Evolutionary conservation across 2,888 invertebrate genomes (phyloP), one percentile per base, ranked within the genome.

Genomic region (Cactoblastis cactorum): DNA sequence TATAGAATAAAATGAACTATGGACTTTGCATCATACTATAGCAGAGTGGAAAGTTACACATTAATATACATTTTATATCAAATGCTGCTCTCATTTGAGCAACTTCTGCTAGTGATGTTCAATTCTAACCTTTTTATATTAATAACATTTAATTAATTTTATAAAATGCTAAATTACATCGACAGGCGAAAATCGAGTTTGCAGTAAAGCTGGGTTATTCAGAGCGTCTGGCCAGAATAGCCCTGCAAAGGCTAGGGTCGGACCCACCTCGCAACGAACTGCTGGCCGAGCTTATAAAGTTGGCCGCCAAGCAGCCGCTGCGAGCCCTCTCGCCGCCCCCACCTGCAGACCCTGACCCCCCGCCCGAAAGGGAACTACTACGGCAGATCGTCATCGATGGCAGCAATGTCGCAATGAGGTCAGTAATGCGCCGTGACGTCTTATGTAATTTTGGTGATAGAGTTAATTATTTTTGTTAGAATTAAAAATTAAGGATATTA

Each of bases 371-470:
- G 1, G 84, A 83, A 12, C 77, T 81, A 32, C 81, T 94, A 11
- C 84, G 97, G 53, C 94, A 95, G 51, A 94, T 98, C 57, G 97
- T 98, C 58, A 95, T 98, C 55, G 98, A 98, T 79, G 98, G 98
- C 66, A 97, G 97, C 80, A 98, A 98, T 79, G 96, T 98, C 15
- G 98, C 98, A 33, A 96, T 97, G 95, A 95, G 94, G 95, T 95
- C 76, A 5, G 33, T 28, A n/a, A n/a, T 46, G n/a, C 15, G 12
- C 32, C 35, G 35, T 35, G 18, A 34, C 18, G 17, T 2, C 3
- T 47, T 37, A 37, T 47, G 74, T 71, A 41, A 24, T 18, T 41
- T 6, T 37, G 41, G 5, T 38, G 35, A n/a, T n/a, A n/a, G n/a
- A n/a, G n/a, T n/a, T n/a, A n/a, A n/a, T n/a, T n/a, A n/a, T n/a